Base-by-base conservation (phyloP, 2,888 invertebrate genomes). In the Gonocerus acuteangulatus region DNA sequence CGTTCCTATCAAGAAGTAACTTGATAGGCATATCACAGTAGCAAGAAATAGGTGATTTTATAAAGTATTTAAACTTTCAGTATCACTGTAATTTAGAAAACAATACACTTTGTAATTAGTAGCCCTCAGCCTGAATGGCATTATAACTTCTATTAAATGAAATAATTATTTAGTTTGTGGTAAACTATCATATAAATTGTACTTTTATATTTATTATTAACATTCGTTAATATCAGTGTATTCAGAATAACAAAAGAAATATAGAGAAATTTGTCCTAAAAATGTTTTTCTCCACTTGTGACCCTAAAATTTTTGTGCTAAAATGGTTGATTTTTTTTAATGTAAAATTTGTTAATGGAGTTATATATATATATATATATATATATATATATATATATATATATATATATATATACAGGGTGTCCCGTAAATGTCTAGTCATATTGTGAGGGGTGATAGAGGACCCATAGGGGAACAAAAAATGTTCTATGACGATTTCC, bases 121-220 rank as follows among this genome's bases (percentile, higher is more conserved):
- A 57, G 19, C 34, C 21, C 57, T 45, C 27, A 11, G n/a, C 18
- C 15, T 9, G n/a, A n/a, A 45, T 42, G 47, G 32, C 45, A 44
- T 47, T 1, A 16, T 23, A 44, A 44, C 45, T 47, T 32, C 47
- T 57, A 34, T 34, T 19, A 9, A 22, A 21, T 47, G 22, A 47
- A 19, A 47, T 57, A 47, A 57, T 23, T 57, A 27, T 47, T 57
- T 57, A 57, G 45, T 57, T 57, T 27, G 32, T 47, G 44, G 44
- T 32, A 47, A 54, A 47, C 16, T 57, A 57, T 49, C 49, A 49
- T 27, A 49, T 32, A 23, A 49, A 49, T 57, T 57, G 57, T 57
- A 57, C 57, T 57, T 57, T 57, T 57, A 32, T 57, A 57, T 57
- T 57, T 45, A 57, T 47, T 57, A 57, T 32, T 47, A 57, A 54